phyloP scores from a whole-genome alignment of 2,888 invertebrate genomes.

The Idaea aversata region DNA sequence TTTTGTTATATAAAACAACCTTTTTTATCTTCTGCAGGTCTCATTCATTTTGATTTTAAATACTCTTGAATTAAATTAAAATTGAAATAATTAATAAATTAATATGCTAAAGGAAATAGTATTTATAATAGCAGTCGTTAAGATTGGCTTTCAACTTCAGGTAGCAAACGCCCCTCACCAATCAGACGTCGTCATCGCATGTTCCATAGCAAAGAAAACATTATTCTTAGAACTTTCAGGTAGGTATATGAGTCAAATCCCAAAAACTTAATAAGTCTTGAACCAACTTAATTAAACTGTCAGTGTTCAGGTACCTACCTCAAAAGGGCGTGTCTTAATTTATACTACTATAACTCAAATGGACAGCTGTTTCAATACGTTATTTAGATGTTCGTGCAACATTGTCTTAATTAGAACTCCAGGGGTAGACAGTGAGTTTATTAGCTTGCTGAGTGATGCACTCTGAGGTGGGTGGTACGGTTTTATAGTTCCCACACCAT shows the following conservation, averaged over 20 bases:
- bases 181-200: too few species aligned
- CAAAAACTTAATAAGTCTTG: neutral
- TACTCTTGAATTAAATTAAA: neutral
- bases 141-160: too few species aligned
- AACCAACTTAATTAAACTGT: conserved; percentile 11
- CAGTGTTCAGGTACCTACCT: conserved; percentile 11
- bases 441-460: conserved; percentile 47
- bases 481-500: conserved; percentile 25
- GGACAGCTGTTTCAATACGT: conserved; percentile 70
- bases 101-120: too few species aligned
- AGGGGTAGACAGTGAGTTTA: conserved; percentile 48
- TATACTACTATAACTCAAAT: conserved; percentile 76
- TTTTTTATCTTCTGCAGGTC: neutral
- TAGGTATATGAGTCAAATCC: neutral
- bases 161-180: too few species aligned
- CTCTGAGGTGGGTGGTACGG: conserved; percentile 39
- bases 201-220: too few species aligned
- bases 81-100: too few species aligned
- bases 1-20: neutral
- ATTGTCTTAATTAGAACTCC: conserved; percentile 73
- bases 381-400: conserved; percentile 78
- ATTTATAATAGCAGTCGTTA: too few species aligned
- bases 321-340: conserved; percentile 68
- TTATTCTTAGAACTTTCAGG: neutral
- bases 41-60: neutral